Evolutionary conservation across 1,140 invertebrate genomes (phyloP), one percentile per base, ranked within the genome.

Genomic region (Elymnias hypermnestra): DNA sequence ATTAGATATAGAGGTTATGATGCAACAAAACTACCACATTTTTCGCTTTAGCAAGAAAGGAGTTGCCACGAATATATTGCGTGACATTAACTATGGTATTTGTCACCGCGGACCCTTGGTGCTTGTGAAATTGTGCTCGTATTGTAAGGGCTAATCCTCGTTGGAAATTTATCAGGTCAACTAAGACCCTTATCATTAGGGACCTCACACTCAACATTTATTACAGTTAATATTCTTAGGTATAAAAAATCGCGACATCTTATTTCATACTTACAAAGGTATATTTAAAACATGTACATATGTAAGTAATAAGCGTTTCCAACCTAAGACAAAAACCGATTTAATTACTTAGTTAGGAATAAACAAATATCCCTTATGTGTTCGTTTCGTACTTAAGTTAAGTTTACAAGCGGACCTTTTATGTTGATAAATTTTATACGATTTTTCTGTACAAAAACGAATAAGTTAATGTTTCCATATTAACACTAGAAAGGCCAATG

Each of bases 81-180:
- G 38, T 12, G 53, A 65, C 61, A 65, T 72, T 62, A 58, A 56
- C 56, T 45, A 46, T 38, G 37, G 53, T 58, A 78, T 82, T 82
- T 76, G 74, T 81, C 72, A 81, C 57, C 36, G 53, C 41, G 57
- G 63, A 70, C 63, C 70, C 72, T 69, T 66, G 58, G 53, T 56
- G 40, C 53, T 53, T 71, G 63, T 63, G 72, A 63, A 75, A 78
- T 76, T 75, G 69, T 78, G 61, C 74, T 78, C 72, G 75, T 82
- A 82, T 75, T 71, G 72, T 78, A 82, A 69, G 71, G 72, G 69
- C 74, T 82, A 76, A 82, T 82, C 77, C 72, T 64, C 63, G 42
- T 42, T 48, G 59, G 52, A 65, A 58, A 82, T 82, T 78, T 72
- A 78, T 82, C 74, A 76, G 65, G 57, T 72, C 31, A 75, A 62